phyloP scores from a whole-genome alignment of 1,140 invertebrate species.

The Cherax quadricarinatus region DNA sequence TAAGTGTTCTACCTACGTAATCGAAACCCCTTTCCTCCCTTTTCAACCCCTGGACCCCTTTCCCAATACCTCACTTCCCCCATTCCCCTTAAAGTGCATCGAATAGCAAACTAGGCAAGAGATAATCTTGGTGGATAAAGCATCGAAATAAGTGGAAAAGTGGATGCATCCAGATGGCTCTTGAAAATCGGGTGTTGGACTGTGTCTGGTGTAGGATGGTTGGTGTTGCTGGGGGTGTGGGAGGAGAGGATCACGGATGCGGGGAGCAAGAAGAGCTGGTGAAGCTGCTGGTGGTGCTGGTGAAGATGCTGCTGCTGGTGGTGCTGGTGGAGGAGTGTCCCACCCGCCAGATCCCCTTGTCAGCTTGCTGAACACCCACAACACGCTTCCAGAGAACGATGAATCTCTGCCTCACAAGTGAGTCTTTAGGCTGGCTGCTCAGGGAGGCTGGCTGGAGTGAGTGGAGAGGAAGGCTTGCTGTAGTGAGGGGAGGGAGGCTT shows the following conservation, averaged over 20 bases:
- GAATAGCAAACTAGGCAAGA: no score
- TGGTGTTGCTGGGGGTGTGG: background rate
- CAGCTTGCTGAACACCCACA: background rate
- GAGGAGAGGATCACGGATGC: background rate
- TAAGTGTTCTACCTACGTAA: background rate
- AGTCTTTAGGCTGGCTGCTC: background rate
- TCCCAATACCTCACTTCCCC: no score
- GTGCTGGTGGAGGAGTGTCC: background rate
- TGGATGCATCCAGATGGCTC: background rate
- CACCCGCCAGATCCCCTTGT: background rate
- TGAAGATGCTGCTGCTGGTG: background rate
- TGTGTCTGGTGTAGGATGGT: background rate
- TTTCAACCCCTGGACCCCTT: no score
- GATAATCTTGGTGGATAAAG: no score
- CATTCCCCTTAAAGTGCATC: no score
- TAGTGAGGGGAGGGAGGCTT: background rate
- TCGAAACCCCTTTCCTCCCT: background rate
- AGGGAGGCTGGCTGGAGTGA: background rate
- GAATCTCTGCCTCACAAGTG: constrained; percentile 19
- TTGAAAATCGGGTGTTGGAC: background rate
- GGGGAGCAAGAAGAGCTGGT: background rate
- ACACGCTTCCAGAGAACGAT: background rate
- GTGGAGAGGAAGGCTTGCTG: background rate
- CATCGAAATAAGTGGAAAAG: no score
- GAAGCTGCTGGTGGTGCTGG: background rate